Percentiles rank a stretch among this genome's conserved stretches.
These are phyloP conservation scores for Trachops cirrhosus DNA, from an alignment of 2,797 vertebrate species.

Conservation along the genomic window DNA sequence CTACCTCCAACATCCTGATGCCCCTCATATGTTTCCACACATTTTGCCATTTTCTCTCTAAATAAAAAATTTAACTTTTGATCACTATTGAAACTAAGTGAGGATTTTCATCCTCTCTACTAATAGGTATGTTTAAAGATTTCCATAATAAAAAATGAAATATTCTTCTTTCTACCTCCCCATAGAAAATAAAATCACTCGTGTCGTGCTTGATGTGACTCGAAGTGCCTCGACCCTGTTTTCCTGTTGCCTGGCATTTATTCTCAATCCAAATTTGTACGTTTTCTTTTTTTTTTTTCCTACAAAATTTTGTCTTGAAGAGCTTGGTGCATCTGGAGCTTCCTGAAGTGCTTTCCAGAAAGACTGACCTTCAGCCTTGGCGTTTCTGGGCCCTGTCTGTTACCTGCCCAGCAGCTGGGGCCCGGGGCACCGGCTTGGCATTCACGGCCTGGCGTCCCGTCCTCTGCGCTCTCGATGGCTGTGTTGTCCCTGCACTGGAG, in stretches of 20 bases:
- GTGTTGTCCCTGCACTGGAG: constrained; percentile 73
- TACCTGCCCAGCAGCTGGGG: constrained; percentile 25
- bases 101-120: neutral
- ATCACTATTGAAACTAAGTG: neutral
- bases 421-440: neutral
- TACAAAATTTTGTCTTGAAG: neutral
- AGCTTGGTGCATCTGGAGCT: neutral
- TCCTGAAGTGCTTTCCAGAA: neutral
- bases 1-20: neutral
- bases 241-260: neutral
- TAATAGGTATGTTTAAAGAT: neutral
- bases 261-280: neutral
- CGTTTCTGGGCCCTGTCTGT: neutral
- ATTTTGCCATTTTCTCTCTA: neutral
- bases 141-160: neutral
- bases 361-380: neutral
- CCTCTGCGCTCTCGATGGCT: constrained; percentile 61
- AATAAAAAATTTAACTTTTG: neutral
- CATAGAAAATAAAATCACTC: neutral
- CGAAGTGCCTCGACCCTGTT: neutral
- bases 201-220: neutral
- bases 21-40: accelerated
- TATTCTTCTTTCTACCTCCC: neutral
- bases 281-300: neutral
- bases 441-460: constrained; percentile 29